Base-by-base conservation (phyloP, 35 echinoderm and acorn worm genomes). In the Ptychodera flava region DNA sequence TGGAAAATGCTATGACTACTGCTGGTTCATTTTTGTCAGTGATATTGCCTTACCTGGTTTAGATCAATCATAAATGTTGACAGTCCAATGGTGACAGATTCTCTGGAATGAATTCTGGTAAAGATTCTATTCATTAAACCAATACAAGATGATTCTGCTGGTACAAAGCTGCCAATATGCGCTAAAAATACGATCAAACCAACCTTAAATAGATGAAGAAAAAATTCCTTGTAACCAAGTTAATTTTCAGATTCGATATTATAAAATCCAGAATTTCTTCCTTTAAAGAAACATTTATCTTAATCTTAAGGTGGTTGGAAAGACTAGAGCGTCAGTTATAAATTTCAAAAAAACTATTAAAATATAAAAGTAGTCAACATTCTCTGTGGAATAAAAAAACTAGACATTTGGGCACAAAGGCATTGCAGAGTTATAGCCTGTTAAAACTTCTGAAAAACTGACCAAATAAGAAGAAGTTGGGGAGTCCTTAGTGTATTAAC, bases 61-160 rank as follows among this genome's bases (percentile, higher is more conserved):
- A 99, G 78, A 37, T 99, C 96, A 78, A 99, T 90, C 96, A 94
- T 99, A 85, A 99, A 99, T 30, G 96, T 99, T 78, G 96, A 99
- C 34, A 99, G 86, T 81, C 92, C 96, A 22, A 99, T 86, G 76
- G 96, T 94, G 30, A 99, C 91, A 16, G 92, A 94, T 77, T 99
- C 90, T 30, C 90, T 90, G 30, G 96, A 94, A 77, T 99, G 96
- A 1, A 99, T 85, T 78, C 96, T 82, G 52, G 90, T 99, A 77
- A 92, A 94, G 87, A 99, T 92, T 1, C 92, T 92, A 90, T 94
- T 90, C 28, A 92, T 33, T 86, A 99, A 88, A 77, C 92, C 90
- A 35, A 99, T 93, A 37, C 34, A 78, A 0, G 93, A 92, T 29
- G 35, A 83, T 83, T 99, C 93, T 30, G 95, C 92, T 32, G 96